Percentiles rank a stretch among this genome's conserved stretches.
phyloP scores from a whole-genome alignment of 2,888 invertebrate genomes.

The Polylopha cassiicola region DNA sequence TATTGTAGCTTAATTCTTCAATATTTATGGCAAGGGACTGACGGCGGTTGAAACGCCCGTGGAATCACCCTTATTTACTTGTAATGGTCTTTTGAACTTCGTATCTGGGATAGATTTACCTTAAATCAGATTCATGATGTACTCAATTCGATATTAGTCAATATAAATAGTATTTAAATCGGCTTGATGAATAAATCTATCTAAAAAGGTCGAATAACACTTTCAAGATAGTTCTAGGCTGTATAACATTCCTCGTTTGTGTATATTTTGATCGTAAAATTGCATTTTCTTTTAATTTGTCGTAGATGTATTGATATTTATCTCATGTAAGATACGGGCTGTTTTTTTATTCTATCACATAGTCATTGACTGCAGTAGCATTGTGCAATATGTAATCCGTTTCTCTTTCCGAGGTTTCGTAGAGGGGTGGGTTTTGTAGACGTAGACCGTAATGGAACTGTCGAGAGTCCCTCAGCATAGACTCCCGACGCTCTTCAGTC shows the following conservation, averaged over 20 bases:
- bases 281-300: slow-evolving; percentile 52
- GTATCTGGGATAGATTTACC: no score
- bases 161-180: no score
- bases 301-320: slow-evolving; percentile 42
- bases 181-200: no score
- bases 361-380: slow-evolving; percentile 46
- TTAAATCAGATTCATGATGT: no score
- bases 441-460: slow-evolving; percentile 25
- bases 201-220: no score
- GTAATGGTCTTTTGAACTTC: no score
- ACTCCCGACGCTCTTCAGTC: slow-evolving; percentile 27
- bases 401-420: slow-evolving; percentile 33
- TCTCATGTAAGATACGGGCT: slow-evolving; percentile 60
- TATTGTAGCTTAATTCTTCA: no score
- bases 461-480: slow-evolving; percentile 43
- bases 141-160: no score
- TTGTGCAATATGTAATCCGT: slow-evolving; percentile 48
- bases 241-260: slow-evolving; percentile 60
- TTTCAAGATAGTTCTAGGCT: slow-evolving; percentile 37
- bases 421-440: slow-evolving; percentile 34
- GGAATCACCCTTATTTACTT: no score
- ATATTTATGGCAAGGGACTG: no score
- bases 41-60: no score
- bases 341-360: slow-evolving; percentile 44
- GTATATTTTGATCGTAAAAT: slow-evolving; percentile 40